phyloP scores from a whole-genome alignment of 2,113 vertebrate species.

The Podarcis raffonei region DNA sequence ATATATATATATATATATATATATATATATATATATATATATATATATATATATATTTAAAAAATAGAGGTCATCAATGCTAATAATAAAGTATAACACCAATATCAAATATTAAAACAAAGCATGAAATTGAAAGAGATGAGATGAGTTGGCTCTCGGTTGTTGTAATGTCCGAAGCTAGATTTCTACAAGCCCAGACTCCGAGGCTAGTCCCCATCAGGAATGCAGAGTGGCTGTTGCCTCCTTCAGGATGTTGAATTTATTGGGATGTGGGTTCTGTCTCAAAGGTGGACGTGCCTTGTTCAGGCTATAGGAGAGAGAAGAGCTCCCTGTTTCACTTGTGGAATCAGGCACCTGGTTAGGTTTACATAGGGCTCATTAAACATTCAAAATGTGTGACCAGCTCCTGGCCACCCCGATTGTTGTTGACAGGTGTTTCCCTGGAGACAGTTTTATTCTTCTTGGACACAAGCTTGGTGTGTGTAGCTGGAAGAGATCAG shows the following conservation, averaged over 20 bases:
- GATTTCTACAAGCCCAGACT: neutral
- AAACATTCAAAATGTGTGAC: constrained; percentile 14
- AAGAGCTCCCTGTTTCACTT: neutral
- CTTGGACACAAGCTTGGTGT: neutral
- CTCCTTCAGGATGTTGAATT: neutral
- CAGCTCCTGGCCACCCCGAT: neutral
- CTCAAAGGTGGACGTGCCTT: neutral
- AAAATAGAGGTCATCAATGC: neutral
- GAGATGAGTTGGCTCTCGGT: neutral
- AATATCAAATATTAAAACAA: neutral
- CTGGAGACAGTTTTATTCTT: neutral
- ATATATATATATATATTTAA: neutral
- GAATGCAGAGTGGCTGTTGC: neutral
- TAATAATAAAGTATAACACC: neutral
- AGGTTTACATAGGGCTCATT: neutral
- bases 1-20: neutral
- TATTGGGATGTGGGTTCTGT: neutral
- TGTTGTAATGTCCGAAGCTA: neutral
- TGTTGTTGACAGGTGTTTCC: constrained; percentile 11
- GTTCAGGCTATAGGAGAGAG: neutral
- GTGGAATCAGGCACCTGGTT: neutral
- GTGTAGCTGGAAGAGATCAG: neutral
- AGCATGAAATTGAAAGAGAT: neutral
- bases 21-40: neutral
- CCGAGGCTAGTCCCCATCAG: neutral